phyloP scores from a whole-genome alignment of 1,140 invertebrate species.

The Diachasma alloeum region DNA sequence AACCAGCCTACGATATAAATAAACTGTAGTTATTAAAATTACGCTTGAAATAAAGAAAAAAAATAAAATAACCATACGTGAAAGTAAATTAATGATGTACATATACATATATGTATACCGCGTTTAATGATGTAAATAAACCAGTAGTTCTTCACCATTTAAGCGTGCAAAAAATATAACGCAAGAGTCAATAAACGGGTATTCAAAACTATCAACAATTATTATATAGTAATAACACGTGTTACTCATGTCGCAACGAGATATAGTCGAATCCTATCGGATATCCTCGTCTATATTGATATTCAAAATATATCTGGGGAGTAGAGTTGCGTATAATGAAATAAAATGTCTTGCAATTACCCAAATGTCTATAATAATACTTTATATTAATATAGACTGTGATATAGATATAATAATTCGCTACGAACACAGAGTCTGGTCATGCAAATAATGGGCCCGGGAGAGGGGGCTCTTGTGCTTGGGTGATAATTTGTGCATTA shows the following conservation, averaged over 20 bases:
- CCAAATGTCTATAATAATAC: constrained; percentile 45
- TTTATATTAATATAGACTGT: constrained; percentile 2
- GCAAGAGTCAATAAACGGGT: not conserved
- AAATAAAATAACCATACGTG: constrained; percentile 25
- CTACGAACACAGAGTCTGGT: constrained; percentile 65
- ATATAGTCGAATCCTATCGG: constrained; percentile 16
- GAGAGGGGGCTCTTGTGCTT: constrained; percentile 60
- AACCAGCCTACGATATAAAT: constrained; percentile 56
- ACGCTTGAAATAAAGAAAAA: not conserved
- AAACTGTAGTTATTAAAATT: not conserved
- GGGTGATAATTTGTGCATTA: constrained; percentile 49
- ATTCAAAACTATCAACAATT: not conserved
- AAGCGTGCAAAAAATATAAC: constrained; percentile 54
- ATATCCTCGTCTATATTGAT: constrained; percentile 10
- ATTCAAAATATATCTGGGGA: not conserved
- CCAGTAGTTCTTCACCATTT: constrained; percentile 56
- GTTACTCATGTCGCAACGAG: not conserved
- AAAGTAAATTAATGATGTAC: not conserved
- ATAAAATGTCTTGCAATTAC: constrained; percentile 56
- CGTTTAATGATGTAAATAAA: constrained; percentile 29
- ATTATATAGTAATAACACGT: not conserved
- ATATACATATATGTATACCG: constrained; percentile 37
- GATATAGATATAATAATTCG: constrained; percentile 45
- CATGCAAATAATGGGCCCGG: constrained; percentile 64
- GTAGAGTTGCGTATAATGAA: constrained; percentile 31